These are phyloP conservation scores for Pseudachorutes palmiensis DNA, from an alignment of 1,140 invertebrate species.

Conservation along the genomic window DNA sequence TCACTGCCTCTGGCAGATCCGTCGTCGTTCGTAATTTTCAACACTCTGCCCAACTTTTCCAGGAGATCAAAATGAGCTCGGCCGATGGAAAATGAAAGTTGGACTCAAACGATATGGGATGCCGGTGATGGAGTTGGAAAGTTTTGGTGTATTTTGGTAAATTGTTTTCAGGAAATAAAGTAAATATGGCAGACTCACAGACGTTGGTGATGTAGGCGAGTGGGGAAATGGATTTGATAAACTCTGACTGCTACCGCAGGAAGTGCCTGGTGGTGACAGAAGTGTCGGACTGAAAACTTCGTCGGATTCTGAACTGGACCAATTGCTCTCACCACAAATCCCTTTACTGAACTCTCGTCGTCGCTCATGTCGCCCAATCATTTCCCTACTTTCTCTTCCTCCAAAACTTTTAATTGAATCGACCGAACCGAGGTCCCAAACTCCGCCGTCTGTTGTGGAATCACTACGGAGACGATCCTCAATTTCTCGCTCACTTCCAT, in stretches of 20 bases:
- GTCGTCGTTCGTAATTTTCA: too few relatives aligned
- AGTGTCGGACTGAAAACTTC: not conserved
- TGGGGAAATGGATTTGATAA: not conserved
- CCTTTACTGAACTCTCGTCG: not conserved
- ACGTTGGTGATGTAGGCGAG: not conserved
- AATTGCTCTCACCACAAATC: not conserved
- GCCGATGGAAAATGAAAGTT: too few relatives aligned
- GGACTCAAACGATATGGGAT: too few relatives aligned
- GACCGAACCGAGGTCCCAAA: not conserved
- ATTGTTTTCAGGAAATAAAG: not conserved
- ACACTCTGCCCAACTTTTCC: too few relatives aligned
- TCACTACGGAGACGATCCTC: conserved; percentile 47
- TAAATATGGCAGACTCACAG: not conserved
- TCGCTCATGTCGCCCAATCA: not conserved
- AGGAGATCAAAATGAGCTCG: too few relatives aligned
- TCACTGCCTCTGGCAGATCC: too few relatives aligned
- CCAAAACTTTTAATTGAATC: conserved; percentile 3
- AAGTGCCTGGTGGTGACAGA: not conserved
- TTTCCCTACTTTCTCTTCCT: not conserved
- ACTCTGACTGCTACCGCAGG: not conserved
- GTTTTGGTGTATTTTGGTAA: too few relatives aligned
- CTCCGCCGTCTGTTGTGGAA: not conserved
- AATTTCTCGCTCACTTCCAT: conserved; percentile 61
- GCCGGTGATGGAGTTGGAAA: too few relatives aligned
- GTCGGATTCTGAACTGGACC: not conserved